phyloP scores from a whole-genome alignment of 2,888 invertebrate species.

The Cyrtodaria siliqua region DNA sequence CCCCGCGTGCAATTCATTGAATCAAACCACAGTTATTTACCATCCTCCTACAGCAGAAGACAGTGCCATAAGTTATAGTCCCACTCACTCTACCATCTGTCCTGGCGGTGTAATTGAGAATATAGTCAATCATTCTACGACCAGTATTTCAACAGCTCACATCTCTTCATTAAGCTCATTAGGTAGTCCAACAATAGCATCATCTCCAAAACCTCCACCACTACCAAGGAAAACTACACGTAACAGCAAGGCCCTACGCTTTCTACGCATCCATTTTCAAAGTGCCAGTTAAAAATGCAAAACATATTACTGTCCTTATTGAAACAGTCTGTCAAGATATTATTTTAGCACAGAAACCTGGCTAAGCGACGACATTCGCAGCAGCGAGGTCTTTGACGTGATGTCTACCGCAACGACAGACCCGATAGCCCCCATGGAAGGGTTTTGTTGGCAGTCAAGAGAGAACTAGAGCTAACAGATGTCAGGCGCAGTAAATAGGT shows the following conservation, averaged over 20 bases:
- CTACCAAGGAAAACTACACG: neutral
- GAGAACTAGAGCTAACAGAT: conserved; percentile 17
- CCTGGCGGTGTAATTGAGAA: conserved; percentile 8
- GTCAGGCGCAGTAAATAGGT: conserved; percentile 16
- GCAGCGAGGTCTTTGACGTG: conserved; percentile 21
- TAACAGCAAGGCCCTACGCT: conserved; percentile 2
- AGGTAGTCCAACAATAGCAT: conserved; percentile 23
- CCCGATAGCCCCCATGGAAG: conserved; percentile 34
- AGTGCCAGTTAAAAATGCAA: conserved; percentile 34
- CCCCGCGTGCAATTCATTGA: conserved; percentile 1
- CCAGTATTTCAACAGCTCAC: neutral
- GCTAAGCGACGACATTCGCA: conserved; percentile 13
- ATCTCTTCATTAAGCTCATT: conserved; percentile 16
- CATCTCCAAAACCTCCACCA: conserved; percentile 27
- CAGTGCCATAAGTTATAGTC: too few species aligned
- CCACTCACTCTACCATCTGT: conserved; percentile 8
- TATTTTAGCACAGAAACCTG: conserved; percentile 41
- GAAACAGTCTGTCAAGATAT: conserved; percentile 26
- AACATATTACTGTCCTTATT: conserved; percentile 11
- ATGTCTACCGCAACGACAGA: conserved; percentile 29
- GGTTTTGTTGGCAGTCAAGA: conserved; percentile 29
- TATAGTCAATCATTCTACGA: neutral
- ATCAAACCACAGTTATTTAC: conserved; percentile 7
- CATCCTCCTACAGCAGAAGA: neutral
- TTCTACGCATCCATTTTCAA: conserved; percentile 34